phyloP scores from a whole-genome alignment of 2,888 invertebrate genomes.

The Nemoura dubitans region DNA sequence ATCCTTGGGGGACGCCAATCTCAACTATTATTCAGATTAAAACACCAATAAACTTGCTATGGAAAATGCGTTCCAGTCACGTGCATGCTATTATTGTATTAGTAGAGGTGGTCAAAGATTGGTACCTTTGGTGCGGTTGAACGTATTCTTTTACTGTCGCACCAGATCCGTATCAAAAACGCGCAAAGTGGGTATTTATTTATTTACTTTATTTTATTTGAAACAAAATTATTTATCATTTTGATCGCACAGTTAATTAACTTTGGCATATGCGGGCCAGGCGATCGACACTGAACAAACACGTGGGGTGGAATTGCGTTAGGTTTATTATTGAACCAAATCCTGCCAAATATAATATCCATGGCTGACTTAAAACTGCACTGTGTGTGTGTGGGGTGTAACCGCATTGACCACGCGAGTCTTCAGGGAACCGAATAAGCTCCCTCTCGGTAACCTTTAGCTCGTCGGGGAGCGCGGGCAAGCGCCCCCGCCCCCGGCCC shows the following conservation, averaged over 20 bases:
- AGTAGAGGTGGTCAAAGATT: conserved; percentile 24
- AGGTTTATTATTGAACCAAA: background rate
- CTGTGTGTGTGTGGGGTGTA: background rate
- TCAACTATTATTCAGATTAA: conserved; percentile 33
- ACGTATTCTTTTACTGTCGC: background rate
- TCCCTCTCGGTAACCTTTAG: conserved; percentile 18
- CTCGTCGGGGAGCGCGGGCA: background rate
- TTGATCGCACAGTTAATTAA: background rate
- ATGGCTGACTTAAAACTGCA: background rate
- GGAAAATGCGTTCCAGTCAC: background rate
- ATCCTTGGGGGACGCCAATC: conserved; percentile 29
- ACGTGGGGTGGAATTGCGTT: background rate
- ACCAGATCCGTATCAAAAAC: background rate
- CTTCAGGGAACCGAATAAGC: background rate
- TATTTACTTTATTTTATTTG: background rate
- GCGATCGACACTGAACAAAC: background rate
- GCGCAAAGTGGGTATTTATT: background rate
- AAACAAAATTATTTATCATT: background rate
- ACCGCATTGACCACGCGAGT: conserved; percentile 18
- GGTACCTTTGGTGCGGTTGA: background rate
- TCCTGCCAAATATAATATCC: background rate
- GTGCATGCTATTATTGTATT: conserved; percentile 32
- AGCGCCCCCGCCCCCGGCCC: background rate
- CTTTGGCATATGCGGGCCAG: background rate
- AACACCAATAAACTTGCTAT: conserved; percentile 37